Conservation (phyloP, 1,140 invertebrate species). For the Micrasema minimum region DNA sequence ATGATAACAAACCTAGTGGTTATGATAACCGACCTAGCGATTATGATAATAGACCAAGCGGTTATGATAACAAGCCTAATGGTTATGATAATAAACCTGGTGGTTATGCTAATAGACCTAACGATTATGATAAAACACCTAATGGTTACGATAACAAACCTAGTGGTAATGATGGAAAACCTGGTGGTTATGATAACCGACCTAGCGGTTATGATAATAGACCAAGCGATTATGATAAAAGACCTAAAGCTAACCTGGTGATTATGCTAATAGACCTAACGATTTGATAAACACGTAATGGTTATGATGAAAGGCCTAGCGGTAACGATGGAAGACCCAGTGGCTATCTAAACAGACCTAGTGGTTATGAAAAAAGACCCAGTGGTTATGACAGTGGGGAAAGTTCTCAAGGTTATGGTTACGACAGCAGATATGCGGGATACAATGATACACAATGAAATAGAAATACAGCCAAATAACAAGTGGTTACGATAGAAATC, state of each 20-base stretch:
- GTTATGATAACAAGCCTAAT: neutral
- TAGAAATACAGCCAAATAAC: no score
- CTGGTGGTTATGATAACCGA: neutral
- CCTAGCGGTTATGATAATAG: constrained; percentile 1
- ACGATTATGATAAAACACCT: constrained; percentile 4
- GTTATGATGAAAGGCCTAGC: constrained; percentile 16
- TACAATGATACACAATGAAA: no score
- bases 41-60: constrained; percentile 11
- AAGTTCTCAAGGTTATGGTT: neutral
- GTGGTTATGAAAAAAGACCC: neutral
- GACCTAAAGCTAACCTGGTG: constrained; percentile 1
- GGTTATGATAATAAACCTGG: neutral
- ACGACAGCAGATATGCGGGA: constrained; percentile 6
- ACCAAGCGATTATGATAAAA: constrained; percentile 1
- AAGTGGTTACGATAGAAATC: constrained; percentile 20
- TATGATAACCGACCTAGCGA: constrained; percentile 1
- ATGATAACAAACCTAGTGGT: constrained; percentile 2
- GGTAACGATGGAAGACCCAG: constrained; percentile 6
- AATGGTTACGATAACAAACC: constrained; percentile 19
- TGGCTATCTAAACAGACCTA: neutral
- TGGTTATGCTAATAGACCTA: constrained; percentile 4
- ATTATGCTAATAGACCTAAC: neutral
- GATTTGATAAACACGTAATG: neutral
- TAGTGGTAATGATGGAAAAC: constrained; percentile 14
- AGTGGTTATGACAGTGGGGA: neutral